Base-by-base conservation (phyloP, 2,888 invertebrate genomes). In the Leucophora obtusa region DNA sequence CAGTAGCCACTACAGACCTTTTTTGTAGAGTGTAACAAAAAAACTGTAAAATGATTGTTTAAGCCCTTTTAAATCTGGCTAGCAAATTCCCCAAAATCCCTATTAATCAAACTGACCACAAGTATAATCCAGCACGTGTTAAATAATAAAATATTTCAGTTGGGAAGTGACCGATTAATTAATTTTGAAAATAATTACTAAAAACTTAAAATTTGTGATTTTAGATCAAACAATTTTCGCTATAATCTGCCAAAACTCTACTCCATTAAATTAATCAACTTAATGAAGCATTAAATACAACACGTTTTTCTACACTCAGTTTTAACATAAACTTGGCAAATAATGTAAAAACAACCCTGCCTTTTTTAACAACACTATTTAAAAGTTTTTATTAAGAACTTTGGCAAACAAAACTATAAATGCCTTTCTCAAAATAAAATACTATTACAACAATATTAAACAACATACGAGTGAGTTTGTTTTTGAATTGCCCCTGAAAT, bases 331-430 rank as follows among this genome's bases (percentile, higher is more conserved):
- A 28, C 28, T 15, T 21, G 17, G 21, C 51, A 51, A 58, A 38
- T 17, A 51, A 69, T 56, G 51, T 59, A 17, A 58, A 14, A 21
- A 56, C 21, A 56, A 17, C 28, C 53, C 14, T 51, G 5, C 15
- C 60, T 24, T 5, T 24, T 24, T 24, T 24, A 24, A 24, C 24
- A 24, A 24, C 5, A 28, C 28, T 28, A 6, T 28, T 63, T 43
- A 51, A 24, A 43, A 73, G 43, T 62, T 71, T 50, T 69, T 28
- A 28, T 28, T 65, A 73, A 70, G 76, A 81, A 73, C 56, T 70
- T 81, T 50, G 7, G 65, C 62, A 77, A 77, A 81, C 54, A 72
- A 68, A 68, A 54, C 54, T 71, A 65, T 62, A 51, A 66, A 66
- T 38, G 33, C 15, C n/a, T 62, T 70, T 63, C 50, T 21, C 15